phyloP scores from a whole-genome alignment of 2,797 vertebrate species.

The Hippoglossus hippoglossus region DNA sequence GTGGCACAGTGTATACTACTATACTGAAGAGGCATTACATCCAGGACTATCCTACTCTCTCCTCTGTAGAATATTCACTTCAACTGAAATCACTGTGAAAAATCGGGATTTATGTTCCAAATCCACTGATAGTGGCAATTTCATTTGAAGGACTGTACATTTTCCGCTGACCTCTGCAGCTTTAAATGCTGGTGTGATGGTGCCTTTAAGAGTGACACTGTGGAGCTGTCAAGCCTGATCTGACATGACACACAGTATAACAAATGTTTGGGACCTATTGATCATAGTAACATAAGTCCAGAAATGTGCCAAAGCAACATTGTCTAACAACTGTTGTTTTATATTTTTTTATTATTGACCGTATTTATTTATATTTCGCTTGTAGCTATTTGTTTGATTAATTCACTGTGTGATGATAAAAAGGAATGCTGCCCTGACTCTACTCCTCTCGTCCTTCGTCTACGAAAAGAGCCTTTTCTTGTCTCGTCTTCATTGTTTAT shows the following conservation, averaged over 20 bases:
- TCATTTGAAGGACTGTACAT: not conserved
- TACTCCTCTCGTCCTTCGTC: not conserved
- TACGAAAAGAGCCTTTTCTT: not conserved
- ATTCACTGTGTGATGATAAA: slow-evolving; percentile 22
- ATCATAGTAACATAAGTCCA: slow-evolving; percentile 46
- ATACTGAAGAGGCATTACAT: too few relatives aligned
- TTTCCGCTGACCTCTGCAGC: not conserved
- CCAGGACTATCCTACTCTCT: too few relatives aligned
- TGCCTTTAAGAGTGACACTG: not conserved
- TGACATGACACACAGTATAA: slow-evolving; percentile 18
- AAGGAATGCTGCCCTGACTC: slow-evolving; percentile 3
- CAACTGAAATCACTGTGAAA: too few relatives aligned
- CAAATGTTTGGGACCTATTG: slow-evolving; percentile 38
- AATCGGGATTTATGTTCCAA: not conserved
- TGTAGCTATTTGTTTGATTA: not conserved
- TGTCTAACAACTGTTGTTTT: slow-evolving; percentile 33
- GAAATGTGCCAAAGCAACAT: slow-evolving; percentile 68
- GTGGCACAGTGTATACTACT: too few relatives aligned
- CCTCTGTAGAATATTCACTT: too few relatives aligned
- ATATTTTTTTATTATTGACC: slow-evolving; percentile 7
- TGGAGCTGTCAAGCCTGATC: slow-evolving; percentile 3
- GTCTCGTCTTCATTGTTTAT: slow-evolving; percentile 17
- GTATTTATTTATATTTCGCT: slow-evolving; percentile 41
- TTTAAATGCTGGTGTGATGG: slow-evolving; percentile 1
- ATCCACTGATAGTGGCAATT: not conserved